These are phyloP conservation scores for Tetanocera ferruginea DNA, from an alignment of 2,888 invertebrate species.

Conservation along the genomic window DNA sequence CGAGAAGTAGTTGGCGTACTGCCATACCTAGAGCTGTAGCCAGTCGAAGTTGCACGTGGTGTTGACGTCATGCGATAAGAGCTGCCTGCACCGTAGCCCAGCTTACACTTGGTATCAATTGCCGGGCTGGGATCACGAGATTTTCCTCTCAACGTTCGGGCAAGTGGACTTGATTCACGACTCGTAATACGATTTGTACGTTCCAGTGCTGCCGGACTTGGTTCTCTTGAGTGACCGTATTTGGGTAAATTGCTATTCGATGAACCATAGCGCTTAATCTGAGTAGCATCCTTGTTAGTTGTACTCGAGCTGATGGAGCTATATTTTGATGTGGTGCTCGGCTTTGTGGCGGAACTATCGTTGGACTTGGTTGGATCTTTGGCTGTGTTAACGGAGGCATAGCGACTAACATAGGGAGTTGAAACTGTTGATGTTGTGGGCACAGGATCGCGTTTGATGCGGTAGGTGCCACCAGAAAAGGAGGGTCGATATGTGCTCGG, in stretches of 20 bases:
- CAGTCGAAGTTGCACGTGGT: constrained; percentile 46
- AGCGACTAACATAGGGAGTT: constrained; percentile 64
- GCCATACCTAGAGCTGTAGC: constrained; percentile 53
- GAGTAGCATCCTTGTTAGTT: constrained; percentile 35
- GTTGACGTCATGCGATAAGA: constrained; percentile 54
- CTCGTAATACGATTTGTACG: constrained; percentile 68
- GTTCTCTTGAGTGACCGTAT: constrained; percentile 65
- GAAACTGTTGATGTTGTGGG: constrained; percentile 51
- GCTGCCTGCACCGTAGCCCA: constrained; percentile 51
- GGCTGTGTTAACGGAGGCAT: constrained; percentile 48
- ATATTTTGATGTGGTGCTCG: constrained; percentile 17
- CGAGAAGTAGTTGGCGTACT: constrained; percentile 41
- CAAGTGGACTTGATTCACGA: constrained; percentile 74
- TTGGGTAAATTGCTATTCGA: constrained; percentile 58
- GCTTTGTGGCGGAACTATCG: constrained; percentile 48
- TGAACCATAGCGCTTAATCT: constrained; percentile 59
- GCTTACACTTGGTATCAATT: constrained; percentile 62
- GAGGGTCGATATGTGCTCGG: constrained; percentile 69
- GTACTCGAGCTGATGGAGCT: background rate
- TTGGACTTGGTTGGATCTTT: constrained; percentile 49
- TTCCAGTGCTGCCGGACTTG: constrained; percentile 65
- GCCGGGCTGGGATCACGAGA: constrained; percentile 72
- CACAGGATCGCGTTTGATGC: constrained; percentile 65
- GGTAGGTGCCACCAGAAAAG: constrained; percentile 69
- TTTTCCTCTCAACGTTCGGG: constrained; percentile 60